Evolutionary conservation across 2,797 vertebrate genomes (phyloP).

Genomic region (Lepilemur ruficaudatus): DNA sequence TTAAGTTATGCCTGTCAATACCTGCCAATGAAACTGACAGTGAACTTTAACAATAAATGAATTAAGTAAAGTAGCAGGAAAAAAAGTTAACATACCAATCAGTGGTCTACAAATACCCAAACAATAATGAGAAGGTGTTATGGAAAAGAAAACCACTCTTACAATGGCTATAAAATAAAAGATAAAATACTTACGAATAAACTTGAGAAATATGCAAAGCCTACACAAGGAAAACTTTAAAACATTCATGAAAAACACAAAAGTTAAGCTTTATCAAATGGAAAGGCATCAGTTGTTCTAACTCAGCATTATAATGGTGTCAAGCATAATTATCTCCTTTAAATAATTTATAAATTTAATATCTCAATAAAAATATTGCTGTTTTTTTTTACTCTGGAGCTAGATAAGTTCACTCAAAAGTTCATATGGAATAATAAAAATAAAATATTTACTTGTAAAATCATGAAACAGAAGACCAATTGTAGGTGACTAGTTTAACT

Average conservation of each 20-base stretch:
- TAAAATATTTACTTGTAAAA: neutral
- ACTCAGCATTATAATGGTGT: neutral
- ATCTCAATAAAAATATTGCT: neutral
- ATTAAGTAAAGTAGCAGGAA: neutral
- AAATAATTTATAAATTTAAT: neutral
- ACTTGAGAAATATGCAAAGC: neutral
- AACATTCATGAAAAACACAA: neutral
- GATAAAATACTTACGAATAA: neutral
- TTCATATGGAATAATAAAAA: neutral
- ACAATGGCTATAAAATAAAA: neutral
- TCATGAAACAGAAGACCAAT: neutral
- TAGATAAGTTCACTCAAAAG: neutral
- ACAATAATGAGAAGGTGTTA: neutral
- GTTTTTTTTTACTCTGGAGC: neutral
- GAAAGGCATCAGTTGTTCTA: neutral
- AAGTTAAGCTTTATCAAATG: neutral
- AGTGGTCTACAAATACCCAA: neutral
- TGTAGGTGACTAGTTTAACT: neutral
- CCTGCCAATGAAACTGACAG: neutral
- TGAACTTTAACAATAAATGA: neutral
- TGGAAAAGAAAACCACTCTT: neutral
- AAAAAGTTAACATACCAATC: neutral
- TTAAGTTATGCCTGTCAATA: neutral
- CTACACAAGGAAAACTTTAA: neutral
- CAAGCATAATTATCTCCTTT: neutral